Base-by-base conservation (phyloP, 2,888 invertebrate species). In the Pseudolycoriella hygida region DNA sequence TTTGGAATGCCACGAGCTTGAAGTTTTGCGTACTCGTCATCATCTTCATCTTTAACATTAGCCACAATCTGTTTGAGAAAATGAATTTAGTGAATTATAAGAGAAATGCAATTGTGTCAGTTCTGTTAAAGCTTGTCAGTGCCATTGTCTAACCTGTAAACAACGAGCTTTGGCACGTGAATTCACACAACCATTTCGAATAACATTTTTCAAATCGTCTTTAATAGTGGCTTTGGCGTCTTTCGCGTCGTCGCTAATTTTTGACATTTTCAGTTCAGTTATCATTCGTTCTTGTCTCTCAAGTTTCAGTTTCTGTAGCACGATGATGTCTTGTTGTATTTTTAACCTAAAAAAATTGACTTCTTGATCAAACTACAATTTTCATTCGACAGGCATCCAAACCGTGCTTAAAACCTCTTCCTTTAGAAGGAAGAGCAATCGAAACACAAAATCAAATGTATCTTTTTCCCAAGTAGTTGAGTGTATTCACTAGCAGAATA, bases 261-360 rank as follows among this genome's bases (percentile, higher is more conserved):
- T 78, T 47, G 77, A 76, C 44, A 82, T 64, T 56, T 77, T 80
- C 1, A 84, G 61, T 55, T 81, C 76, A 57, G 80, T 75, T 47
- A 84, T 84, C n/a, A 80, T 57, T 53, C 74, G 72, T 52, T 75
- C 76, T 59, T 84, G 82, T 48, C 80, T 74, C 47, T 77, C 74
- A 47, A 85, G 58, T 62, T 81, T 81, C 2, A 71, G 63, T 57
- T 74, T 78, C 59, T 84, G 83, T 20, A 76, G 61, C 20, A 80
- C 76, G 47, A 84, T 84, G 39, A 83, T 77, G 51, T 74, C 73
- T 56, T 77, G 77, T 57, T 84, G 84, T 10, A 78, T 71, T 59
- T 74, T 74, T 49, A 75, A 76, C 53, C 80, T 75, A 50, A 48
- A 46, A 10, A 43, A 38, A 37, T 34, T 17, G n/a, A 11, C 11